phyloP scores from a whole-genome alignment of 2,113 vertebrate genomes.

The Sprattus sprattus region DNA sequence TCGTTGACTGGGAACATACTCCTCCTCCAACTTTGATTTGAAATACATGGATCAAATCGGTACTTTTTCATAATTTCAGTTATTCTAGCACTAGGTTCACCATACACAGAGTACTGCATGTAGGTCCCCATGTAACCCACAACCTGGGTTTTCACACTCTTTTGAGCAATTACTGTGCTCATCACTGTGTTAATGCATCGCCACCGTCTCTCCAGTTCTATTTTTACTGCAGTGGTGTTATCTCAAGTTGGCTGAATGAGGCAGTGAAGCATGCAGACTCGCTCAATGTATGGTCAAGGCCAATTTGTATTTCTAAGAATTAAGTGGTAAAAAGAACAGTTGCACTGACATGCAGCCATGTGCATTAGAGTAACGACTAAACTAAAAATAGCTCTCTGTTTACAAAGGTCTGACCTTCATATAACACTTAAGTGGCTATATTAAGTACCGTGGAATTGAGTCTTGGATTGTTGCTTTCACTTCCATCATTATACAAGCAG shows the following conservation, averaged over 20 bases:
- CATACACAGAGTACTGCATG: neutral
- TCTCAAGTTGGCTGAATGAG: slow-evolving; percentile 4
- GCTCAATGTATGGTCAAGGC: neutral
- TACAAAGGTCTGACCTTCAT: neutral
- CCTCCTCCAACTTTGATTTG: no score
- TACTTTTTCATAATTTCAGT: no score
- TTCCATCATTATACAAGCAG: neutral
- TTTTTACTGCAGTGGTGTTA: slow-evolving; percentile 6
- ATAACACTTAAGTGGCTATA: neutral
- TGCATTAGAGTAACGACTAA: neutral
- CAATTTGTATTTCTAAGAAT: neutral
- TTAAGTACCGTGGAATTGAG: neutral
- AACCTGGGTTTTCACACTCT: neutral
- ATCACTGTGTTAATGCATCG: slow-evolving; percentile 3
- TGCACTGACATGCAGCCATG: neutral
- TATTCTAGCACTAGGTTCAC: no score
- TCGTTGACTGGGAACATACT: neutral
- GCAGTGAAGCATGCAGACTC: neutral
- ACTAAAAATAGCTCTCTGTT: neutral
- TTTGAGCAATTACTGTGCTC: neutral
- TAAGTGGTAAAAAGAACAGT: neutral
- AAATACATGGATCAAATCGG: no score
- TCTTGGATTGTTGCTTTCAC: no score
- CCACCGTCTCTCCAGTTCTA: neutral
- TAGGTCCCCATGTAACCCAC: neutral